Evolutionary conservation across 2,113 vertebrate genomes (phyloP).

Genomic region (Sinocyclocheilus grahami): DNA sequence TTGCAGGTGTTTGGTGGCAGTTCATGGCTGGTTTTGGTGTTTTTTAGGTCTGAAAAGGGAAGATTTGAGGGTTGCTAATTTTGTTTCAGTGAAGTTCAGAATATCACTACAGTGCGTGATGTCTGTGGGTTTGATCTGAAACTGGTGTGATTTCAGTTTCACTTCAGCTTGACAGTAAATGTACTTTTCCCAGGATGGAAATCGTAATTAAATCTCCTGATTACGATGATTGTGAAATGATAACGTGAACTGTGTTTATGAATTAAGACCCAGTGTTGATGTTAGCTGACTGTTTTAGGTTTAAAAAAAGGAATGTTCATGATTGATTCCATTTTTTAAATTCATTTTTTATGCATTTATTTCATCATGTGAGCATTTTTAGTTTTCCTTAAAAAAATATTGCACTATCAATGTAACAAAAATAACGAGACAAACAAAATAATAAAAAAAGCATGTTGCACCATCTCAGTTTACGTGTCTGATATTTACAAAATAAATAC

Average conservation of each 20-base stretch:
- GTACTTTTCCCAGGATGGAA: neutral
- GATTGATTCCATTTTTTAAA: constrained; percentile 6
- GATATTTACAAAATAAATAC: constrained; percentile 74
- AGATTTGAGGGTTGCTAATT: neutral
- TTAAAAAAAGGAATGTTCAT: neutral
- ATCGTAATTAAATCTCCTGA: neutral
- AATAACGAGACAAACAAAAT: constrained; percentile 25
- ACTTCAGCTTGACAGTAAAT: neutral
- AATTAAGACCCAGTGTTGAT: constrained; percentile 1
- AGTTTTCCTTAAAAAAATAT: constrained; percentile 38
- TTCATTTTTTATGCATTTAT: constrained; percentile 43
- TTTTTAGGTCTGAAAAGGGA: neutral
- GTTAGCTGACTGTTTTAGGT: neutral
- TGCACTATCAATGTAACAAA: constrained; percentile 53
- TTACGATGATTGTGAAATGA: neutral
- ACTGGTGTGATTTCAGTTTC: neutral
- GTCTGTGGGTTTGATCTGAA: neutral
- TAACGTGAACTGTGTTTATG: neutral
- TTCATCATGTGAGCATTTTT: constrained; percentile 35
- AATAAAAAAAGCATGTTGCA: constrained; percentile 33
- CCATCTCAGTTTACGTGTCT: constrained; percentile 27
- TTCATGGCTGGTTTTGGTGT: neutral
- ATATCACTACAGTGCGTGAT: neutral
- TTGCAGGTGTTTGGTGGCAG: neutral
- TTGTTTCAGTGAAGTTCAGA: neutral